Conservation (phyloP, 1,140 invertebrate species). For the Reticulitermes speratus region DNA sequence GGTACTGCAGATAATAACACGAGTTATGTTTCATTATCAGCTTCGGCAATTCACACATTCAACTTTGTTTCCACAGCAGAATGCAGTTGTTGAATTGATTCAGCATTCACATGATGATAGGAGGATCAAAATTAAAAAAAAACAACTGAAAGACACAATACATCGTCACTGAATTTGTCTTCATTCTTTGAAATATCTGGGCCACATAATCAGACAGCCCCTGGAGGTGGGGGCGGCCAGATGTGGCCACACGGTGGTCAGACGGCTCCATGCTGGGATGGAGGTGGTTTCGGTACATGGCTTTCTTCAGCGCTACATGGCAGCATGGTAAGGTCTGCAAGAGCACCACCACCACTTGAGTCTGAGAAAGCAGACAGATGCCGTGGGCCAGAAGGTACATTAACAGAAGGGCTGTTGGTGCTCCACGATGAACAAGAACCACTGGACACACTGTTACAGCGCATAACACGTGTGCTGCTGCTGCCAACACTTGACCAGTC, state of each 20-base stretch:
- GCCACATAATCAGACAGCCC: neutral
- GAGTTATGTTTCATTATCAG: neutral
- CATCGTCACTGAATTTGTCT: neutral
- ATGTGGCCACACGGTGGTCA: neutral
- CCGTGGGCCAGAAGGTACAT: neutral
- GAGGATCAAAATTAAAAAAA: neutral
- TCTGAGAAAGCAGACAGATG: slow-evolving; percentile 29
- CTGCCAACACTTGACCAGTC: slow-evolving; percentile 39
- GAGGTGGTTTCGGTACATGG: neutral
- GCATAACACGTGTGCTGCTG: slow-evolving; percentile 41
- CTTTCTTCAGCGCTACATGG: slow-evolving; percentile 2
- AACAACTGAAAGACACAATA: neutral
- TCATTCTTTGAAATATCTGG: neutral
- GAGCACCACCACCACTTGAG: neutral
- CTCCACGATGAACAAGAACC: neutral
- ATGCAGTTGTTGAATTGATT: neutral
- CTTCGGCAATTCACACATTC: neutral
- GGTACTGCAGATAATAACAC: neutral
- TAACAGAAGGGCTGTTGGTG: neutral
- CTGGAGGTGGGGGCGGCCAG: slow-evolving; percentile 17
- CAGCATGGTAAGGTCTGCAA: slow-evolving; percentile 26
- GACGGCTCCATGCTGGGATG: neutral
- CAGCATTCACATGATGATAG: neutral
- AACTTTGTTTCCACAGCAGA: neutral
- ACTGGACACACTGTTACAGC: slow-evolving; percentile 46